These are phyloP conservation scores for Phrixothrix hirtus DNA, from an alignment of 2,888 invertebrate species.

Conservation along the genomic window DNA sequence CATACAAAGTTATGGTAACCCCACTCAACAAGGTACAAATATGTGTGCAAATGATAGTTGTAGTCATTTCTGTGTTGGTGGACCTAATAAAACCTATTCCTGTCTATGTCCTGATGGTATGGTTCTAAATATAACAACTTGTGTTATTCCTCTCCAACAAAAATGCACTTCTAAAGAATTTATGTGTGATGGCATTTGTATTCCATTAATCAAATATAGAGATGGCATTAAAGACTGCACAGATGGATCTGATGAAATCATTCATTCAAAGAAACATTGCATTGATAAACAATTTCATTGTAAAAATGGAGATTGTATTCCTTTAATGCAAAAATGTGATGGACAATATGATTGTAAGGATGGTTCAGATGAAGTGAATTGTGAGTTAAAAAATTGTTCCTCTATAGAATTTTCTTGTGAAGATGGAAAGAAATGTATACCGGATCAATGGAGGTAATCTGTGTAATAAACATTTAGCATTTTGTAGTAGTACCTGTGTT, in stretches of 20 bases:
- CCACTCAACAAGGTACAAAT: conserved; percentile 74
- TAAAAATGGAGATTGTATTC: conserved; percentile 63
- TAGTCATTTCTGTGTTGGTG: conserved; percentile 76
- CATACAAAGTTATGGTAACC: conserved; percentile 77
- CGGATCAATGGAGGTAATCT: conserved; percentile 60
- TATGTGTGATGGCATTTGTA: conserved; percentile 60
- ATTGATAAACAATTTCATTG: conserved; percentile 63
- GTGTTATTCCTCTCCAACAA: conserved; percentile 75
- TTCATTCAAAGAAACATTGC: conserved; percentile 69
- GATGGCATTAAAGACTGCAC: no score
- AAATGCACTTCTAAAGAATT: conserved; percentile 69
- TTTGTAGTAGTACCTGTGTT: conserved; percentile 2
- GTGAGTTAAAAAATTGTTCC: conserved; percentile 58
- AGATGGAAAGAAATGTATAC: conserved; percentile 66
- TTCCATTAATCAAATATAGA: no score
- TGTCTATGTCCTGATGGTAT: conserved; percentile 81
- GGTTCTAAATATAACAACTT: conserved; percentile 57
- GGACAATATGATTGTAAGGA: conserved; percentile 70
- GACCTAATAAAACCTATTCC: conserved; percentile 65
- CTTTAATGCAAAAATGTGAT: conserved; percentile 66
- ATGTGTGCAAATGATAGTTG: conserved; percentile 69
- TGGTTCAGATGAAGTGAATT: conserved; percentile 62
- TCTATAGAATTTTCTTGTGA: conserved; percentile 63
- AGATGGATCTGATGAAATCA: conserved; percentile 66
- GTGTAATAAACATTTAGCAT: background rate